These are phyloP conservation scores for Lycorma delicatula DNA, from an alignment of 1,140 invertebrate species.

Conservation along the genomic window DNA sequence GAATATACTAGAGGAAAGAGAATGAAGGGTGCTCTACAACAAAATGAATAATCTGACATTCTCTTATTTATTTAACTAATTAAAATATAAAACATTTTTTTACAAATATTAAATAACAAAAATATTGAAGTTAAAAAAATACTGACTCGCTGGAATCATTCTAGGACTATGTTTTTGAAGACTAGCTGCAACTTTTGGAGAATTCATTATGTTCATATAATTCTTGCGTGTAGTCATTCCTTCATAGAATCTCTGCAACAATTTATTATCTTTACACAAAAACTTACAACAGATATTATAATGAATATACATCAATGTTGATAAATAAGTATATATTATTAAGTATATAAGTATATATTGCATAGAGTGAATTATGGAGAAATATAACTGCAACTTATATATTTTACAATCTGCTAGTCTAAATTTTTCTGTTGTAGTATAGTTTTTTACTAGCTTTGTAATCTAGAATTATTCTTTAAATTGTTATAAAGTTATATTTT, in stretches of 20 bases:
- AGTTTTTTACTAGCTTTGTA: no score
- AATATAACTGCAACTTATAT: not conserved
- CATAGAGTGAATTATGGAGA: not conserved
- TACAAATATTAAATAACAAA: no score
- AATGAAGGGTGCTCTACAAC: no score
- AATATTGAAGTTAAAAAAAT: not conserved
- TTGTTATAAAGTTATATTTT: no score
- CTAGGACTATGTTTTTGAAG: conserved; percentile 18
- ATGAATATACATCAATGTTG: not conserved
- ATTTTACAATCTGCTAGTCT: not conserved
- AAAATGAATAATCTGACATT: no score
- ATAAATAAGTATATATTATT: not conserved
- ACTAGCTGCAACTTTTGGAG: conserved; percentile 15
- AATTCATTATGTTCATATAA: conserved; percentile 21
- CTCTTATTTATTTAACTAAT: no score
- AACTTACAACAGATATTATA: no score
- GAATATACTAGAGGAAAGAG: no score
- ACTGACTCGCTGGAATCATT: conserved; percentile 23
- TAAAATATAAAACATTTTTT: no score
- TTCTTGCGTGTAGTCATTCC: conserved; percentile 25
- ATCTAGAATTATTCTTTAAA: no score
- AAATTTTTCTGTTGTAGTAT: no score
- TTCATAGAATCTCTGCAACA: conserved; percentile 25
- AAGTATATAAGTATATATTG: not conserved
- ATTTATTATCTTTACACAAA: no score